Base-by-base conservation (phyloP, 2,888 invertebrate species). In the Cerastoderma edule region DNA sequence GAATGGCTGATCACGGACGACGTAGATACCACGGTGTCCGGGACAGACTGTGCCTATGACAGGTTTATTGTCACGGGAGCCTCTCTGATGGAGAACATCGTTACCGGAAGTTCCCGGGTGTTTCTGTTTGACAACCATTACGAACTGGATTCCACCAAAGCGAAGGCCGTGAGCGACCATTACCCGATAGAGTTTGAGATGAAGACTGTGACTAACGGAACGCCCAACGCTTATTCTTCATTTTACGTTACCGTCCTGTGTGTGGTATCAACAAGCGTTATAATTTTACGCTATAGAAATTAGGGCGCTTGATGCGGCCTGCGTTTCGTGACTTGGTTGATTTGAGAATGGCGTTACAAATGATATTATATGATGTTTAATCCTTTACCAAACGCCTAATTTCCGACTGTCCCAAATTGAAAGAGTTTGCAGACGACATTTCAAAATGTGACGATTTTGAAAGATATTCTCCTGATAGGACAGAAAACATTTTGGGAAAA, bases 1-100 rank as follows among this genome's bases (percentile, higher is more conserved):
- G 73, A 75, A 39, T 89, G 89, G 90, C 72, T 87, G 50, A 87
- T 90, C 19, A 80, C 65, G 8, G 88, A 90, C 64, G 83, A 86
- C 19, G 79, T 74, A 1, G 88, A 90, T 68, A 90, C 89, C 4
- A 89, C 89, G 0, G 83, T 85, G 8, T 68, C 78, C 13, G 63
- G 39, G n/a, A 83, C 85, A 19, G 72, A 84, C 57, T 90, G 90
- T 74, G 87, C 90, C 0, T 90, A 90, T 75, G 90, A 90, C 69
- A 85, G 90, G 83, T 89, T 80, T 63, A 67, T 80, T n/a, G 57
- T 67, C 8, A 73, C 71, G 22, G 80, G 80, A 27, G 19, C 35
- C 5, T 4, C 35, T 19, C 39, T 67, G 3, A 33, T 39, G 67
- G 33, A 56, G 39, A 54, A 27, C 39, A 39, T 54, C 32, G n/a